Conservation (phyloP, 2,797 vertebrate species). For the Squalus acanthias region DNA sequence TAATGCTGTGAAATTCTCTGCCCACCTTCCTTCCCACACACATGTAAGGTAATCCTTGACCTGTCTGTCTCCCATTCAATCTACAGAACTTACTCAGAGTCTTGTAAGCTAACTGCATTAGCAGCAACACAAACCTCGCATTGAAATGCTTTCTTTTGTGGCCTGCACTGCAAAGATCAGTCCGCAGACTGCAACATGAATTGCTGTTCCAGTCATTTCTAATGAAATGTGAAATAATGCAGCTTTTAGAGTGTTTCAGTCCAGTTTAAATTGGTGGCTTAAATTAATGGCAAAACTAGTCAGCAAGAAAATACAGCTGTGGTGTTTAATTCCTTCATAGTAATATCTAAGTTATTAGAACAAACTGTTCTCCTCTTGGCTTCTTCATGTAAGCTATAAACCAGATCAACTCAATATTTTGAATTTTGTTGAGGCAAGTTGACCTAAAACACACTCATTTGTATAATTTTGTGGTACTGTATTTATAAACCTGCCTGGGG, state of each 20-base stretch:
- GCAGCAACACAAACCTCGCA: background rate
- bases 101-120: background rate
- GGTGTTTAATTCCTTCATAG: too few relatives aligned
- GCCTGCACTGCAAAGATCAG: background rate
- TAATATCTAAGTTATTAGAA: too few relatives aligned
- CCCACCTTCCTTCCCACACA: background rate
- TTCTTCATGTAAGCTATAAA: too few relatives aligned
- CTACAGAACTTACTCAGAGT: background rate
- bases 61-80: background rate
- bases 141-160: background rate
- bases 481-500: background rate
- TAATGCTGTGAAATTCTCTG: background rate
- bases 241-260: background rate
- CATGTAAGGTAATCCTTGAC: background rate
- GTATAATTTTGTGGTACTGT: background rate
- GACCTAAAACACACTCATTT: too few relatives aligned
- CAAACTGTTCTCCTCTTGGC: too few relatives aligned
- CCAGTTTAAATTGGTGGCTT: background rate
- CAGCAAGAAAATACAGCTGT: background rate
- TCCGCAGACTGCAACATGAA: background rate
- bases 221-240: background rate
- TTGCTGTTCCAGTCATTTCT: background rate
- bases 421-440: too few relatives aligned
- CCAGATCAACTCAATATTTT: too few relatives aligned
- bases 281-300: background rate